Conservation (phyloP, 2,888 invertebrate species). For the Spisula solida region DNA sequence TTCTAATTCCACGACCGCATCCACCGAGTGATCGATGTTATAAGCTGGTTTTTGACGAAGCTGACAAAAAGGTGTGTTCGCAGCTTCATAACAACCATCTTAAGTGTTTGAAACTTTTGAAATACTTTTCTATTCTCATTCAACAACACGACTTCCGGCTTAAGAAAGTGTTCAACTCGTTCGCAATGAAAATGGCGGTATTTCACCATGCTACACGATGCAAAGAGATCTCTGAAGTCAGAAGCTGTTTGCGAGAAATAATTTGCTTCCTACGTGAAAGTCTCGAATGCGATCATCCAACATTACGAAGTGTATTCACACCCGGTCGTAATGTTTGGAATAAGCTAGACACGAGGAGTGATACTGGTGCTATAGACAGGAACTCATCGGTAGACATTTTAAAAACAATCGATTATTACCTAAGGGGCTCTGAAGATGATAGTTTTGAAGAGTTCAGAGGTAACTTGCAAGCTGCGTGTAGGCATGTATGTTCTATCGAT, state of each 20-base stretch:
- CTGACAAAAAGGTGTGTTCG: neutral
- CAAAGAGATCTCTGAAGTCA: neutral
- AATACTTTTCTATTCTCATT: slow-evolving; percentile 19
- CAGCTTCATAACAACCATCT: neutral
- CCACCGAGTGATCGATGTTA: neutral
- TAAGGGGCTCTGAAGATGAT: neutral
- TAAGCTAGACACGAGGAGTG: neutral
- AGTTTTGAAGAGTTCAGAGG: neutral
- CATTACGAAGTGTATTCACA: slow-evolving; percentile 8
- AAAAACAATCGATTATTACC: neutral
- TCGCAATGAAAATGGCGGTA: slow-evolving; percentile 30
- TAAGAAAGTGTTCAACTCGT: slow-evolving; percentile 16
- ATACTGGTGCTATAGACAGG: neutral
- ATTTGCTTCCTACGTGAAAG: neutral
- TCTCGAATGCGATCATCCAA: neutral
- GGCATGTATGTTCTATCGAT: neutral
- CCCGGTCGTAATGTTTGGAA: slow-evolving; percentile 13
- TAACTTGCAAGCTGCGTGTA: neutral
- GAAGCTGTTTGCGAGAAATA: neutral
- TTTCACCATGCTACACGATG: neutral
- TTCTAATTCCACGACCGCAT: slow-evolving; percentile 24
- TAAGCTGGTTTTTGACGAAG: slow-evolving; percentile 11
- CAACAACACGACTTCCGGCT: slow-evolving; percentile 5
- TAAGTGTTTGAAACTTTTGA: slow-evolving; percentile 8
- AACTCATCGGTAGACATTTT: neutral